A percentile compares a stretch with the other conserved stretches of the same genome.
Evolutionary conservation across 2,888 invertebrate species (phyloP).

Genomic region (Andrena bucephala): DNA sequence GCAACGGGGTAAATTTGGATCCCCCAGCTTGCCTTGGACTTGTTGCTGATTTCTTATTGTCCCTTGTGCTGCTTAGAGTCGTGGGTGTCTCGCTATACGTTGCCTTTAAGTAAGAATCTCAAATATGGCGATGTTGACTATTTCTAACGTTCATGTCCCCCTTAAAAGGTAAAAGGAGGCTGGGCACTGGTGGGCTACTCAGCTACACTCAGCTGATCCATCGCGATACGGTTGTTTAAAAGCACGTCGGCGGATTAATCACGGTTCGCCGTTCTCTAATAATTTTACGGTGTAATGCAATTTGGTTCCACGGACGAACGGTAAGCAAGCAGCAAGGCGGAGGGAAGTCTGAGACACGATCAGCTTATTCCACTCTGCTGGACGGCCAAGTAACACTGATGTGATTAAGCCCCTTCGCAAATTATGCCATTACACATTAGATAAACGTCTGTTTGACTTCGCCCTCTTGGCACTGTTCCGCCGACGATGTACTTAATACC

Average conservation of each 20-base stretch:
- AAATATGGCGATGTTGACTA: too few relatives aligned
- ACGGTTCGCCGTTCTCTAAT: conserved; percentile 67
- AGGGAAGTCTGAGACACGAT: conserved; percentile 78
- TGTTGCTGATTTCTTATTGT: too few relatives aligned
- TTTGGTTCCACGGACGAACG: conserved; percentile 70
- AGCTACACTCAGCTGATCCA: background rate
- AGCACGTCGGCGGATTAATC: conserved; percentile 37
- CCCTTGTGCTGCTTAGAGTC: too few relatives aligned
- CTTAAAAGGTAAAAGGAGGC: too few relatives aligned
- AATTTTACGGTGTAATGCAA: conserved; percentile 74
- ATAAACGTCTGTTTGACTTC: conserved; percentile 75
- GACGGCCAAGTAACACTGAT: conserved; percentile 81
- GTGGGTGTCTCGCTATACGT: background rate
- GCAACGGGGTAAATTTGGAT: conserved; percentile 54
- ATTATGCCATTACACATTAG: conserved; percentile 79
- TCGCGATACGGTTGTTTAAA: conserved; percentile 6
- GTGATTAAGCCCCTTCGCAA: conserved; percentile 81
- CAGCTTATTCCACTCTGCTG: conserved; percentile 83
- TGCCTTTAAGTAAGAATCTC: too few relatives aligned
- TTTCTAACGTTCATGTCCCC: too few relatives aligned
- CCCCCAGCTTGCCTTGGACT: conserved; percentile 37
- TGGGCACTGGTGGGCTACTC: too few relatives aligned
- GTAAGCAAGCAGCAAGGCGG: conserved; percentile 58
- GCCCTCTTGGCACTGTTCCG: conserved; percentile 73
- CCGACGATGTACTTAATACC: conserved; percentile 62